phyloP scores from a whole-genome alignment of 2,113 vertebrate species.

The Oophaga pumilio region DNA sequence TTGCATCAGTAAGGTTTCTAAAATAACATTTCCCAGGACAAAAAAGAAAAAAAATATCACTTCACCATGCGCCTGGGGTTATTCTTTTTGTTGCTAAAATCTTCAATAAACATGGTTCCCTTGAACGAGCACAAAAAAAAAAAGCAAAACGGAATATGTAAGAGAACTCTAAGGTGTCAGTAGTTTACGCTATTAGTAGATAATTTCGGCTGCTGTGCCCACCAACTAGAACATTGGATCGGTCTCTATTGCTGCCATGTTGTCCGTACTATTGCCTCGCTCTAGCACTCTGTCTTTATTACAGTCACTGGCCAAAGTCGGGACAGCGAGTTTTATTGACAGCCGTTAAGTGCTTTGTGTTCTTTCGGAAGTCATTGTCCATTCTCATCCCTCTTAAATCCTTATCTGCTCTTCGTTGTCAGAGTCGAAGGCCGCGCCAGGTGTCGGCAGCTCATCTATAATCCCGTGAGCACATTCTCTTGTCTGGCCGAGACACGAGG shows the following conservation, averaged over 20 bases:
- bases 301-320: neutral
- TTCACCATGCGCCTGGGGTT: neutral
- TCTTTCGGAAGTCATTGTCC: slow-evolving; percentile 62
- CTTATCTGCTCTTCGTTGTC: slow-evolving; percentile 73
- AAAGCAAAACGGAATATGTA: neutral
- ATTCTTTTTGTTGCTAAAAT: neutral
- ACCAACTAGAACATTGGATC: neutral
- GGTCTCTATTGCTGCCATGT: neutral
- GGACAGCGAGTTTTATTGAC: neutral
- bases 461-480: slow-evolving; percentile 81
- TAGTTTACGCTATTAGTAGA: neutral
- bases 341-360: slow-evolving; percentile 54
- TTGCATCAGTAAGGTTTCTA: neutral
- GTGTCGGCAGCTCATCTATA: slow-evolving; percentile 78
- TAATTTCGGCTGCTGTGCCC: neutral
- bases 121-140: neutral
- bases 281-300: too few relatives aligned
- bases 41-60: neutral
- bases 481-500: slow-evolving; percentile 88
- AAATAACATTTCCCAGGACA: too few relatives aligned
- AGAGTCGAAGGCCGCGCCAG: slow-evolving; percentile 81
- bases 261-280: neutral
- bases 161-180: neutral
- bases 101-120: neutral
- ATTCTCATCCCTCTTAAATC: slow-evolving; percentile 66